Conservation (phyloP, 2,888 invertebrate genomes). For the Catocala sponsa region DNA sequence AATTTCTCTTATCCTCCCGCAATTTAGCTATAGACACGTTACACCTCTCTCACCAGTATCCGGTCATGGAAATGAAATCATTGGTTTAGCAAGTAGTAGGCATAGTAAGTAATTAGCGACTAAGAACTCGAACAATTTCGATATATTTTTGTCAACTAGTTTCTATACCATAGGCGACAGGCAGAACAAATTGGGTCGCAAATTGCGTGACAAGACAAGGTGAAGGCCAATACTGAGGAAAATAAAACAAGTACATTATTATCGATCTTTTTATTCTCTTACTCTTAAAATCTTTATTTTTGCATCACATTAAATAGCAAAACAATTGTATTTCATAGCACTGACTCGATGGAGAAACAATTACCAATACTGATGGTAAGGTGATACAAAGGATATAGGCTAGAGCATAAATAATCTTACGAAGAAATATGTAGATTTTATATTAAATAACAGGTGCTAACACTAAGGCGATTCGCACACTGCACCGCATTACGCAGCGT, state of each 20-base stretch:
- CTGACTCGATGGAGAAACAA: slow-evolving; percentile 49
- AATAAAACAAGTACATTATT: slow-evolving; percentile 42
- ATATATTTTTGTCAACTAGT: not conserved
- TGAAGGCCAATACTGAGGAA: not conserved
- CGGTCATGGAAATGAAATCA: too few relatives aligned
- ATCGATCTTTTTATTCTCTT: slow-evolving; percentile 65
- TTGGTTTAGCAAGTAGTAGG: too few relatives aligned
- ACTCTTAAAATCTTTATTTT: slow-evolving; percentile 54
- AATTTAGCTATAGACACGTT: too few relatives aligned
- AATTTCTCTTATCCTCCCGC: too few relatives aligned
- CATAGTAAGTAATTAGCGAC: too few relatives aligned
- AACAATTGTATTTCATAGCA: slow-evolving; percentile 48
- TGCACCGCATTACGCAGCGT: too few relatives aligned
- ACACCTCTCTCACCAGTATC: too few relatives aligned
- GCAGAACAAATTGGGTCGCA: not conserved
- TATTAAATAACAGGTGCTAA: too few relatives aligned
- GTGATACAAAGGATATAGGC: slow-evolving; percentile 19
- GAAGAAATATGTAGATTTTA: slow-evolving; percentile 17
- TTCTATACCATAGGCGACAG: not conserved
- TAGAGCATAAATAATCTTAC: slow-evolving; percentile 17
- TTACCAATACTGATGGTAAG: slow-evolving; percentile 43
- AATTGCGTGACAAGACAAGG: slow-evolving; percentile 2
- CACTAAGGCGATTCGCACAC: too few relatives aligned
- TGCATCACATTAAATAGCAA: slow-evolving; percentile 57
- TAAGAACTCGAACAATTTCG: not conserved